phyloP scores from a whole-genome alignment of 2,797 vertebrate genomes.

The Tragopan temminckii region DNA sequence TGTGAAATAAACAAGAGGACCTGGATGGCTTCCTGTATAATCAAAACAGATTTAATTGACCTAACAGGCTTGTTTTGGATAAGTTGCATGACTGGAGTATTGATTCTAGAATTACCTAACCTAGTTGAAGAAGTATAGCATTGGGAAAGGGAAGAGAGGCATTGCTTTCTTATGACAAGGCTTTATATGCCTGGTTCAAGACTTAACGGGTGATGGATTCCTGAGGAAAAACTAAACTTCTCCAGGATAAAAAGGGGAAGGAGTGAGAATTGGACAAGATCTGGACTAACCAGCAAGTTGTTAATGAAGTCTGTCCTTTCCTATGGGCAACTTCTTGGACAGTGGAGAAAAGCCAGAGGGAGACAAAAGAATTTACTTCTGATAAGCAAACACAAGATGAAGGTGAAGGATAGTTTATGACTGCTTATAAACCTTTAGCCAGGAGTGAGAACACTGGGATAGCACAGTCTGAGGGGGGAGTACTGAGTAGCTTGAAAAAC shows the following conservation, averaged over 20 bases:
- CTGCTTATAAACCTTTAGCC: background rate
- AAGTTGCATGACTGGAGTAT: background rate
- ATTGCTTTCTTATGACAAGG: background rate
- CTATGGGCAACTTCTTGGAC: background rate
- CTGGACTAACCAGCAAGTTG: background rate
- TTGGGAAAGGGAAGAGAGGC: background rate
- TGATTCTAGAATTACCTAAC: constrained; percentile 5
- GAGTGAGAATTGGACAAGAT: background rate
- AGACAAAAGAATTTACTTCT: background rate
- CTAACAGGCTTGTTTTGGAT: background rate
- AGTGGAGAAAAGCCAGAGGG: background rate
- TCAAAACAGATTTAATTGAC: background rate
- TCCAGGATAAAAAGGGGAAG: background rate
- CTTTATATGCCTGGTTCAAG: background rate
- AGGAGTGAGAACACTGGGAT: background rate
- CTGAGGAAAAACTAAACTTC: background rate
- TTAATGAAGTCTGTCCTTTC: background rate
- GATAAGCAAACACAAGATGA: background rate
- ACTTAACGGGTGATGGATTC: background rate
- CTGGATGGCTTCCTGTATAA: background rate
- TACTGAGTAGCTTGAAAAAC: background rate
- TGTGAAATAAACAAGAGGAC: background rate
- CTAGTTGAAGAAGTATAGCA: background rate
- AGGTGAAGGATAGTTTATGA: background rate
- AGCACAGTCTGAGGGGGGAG: fast-evolving